These are phyloP conservation scores for Colletes collaris DNA, from an alignment of 2,888 invertebrate genomes.

Conservation along the genomic window DNA sequence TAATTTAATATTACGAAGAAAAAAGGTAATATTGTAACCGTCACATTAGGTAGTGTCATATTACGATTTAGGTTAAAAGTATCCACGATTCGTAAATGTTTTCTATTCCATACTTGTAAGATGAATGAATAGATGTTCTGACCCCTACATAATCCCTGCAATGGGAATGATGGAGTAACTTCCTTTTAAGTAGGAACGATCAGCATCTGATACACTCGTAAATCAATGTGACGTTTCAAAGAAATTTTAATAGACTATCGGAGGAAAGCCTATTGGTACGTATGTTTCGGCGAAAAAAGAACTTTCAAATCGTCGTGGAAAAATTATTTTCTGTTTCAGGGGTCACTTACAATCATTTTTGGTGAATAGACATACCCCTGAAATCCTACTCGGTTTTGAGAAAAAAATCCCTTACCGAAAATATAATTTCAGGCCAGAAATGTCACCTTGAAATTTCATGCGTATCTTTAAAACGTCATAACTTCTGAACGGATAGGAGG, in stretches of 20 bases:
- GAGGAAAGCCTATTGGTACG: conserved; percentile 14
- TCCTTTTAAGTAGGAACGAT: neutral
- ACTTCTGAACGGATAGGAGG: too few relatives aligned
- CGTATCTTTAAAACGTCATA: too few relatives aligned
- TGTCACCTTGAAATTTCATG: too few relatives aligned
- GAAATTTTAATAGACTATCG: conserved; percentile 17
- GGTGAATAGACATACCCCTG: too few relatives aligned
- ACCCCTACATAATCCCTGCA: neutral
- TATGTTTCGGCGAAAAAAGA: too few relatives aligned
- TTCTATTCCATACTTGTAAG: neutral
- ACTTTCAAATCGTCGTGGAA: too few relatives aligned
- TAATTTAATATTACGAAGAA: neutral
- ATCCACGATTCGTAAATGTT: conserved; percentile 28
- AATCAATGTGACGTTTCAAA: conserved; percentile 17
- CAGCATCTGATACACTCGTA: neutral
- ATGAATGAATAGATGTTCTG: neutral
- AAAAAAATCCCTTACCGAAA: too few relatives aligned
- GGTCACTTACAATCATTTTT: too few relatives aligned
- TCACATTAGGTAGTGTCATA: neutral
- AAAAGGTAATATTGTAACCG: neutral
- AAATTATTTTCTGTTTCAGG: too few relatives aligned
- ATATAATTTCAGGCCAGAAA: too few relatives aligned
- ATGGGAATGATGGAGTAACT: neutral
- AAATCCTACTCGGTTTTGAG: too few relatives aligned
- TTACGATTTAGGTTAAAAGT: conserved; percentile 18